Conservation (phyloP, 2,113 vertebrate genomes). For the Danionella cerebrum region DNA sequence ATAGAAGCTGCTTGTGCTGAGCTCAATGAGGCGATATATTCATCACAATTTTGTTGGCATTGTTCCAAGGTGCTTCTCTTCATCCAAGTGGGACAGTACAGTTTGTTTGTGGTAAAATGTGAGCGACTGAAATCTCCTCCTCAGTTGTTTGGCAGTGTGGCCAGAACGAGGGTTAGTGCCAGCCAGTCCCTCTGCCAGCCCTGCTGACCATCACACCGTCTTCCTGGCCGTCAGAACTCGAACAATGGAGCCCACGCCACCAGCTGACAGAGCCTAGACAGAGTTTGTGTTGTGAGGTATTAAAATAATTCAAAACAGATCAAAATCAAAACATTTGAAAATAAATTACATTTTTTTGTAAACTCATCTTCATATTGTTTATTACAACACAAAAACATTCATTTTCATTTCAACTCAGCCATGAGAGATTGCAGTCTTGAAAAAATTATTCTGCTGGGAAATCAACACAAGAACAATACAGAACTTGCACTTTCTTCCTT, state of each 20-base stretch:
- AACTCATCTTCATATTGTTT: too few relatives aligned
- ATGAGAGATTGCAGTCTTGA: too few relatives aligned
- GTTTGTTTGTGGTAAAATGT: neutral
- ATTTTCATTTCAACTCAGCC: too few relatives aligned
- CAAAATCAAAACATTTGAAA: too few relatives aligned
- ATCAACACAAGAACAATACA: too few relatives aligned
- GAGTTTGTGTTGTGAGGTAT: too few relatives aligned
- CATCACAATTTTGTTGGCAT: neutral
- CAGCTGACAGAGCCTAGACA: slow-evolving; percentile 82
- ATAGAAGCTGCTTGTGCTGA: slow-evolving; percentile 17
- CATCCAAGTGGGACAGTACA: slow-evolving; percentile 13
- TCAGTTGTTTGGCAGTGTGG: slow-evolving; percentile 33
- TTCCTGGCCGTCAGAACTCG: slow-evolving; percentile 93
- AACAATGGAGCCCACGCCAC: slow-evolving; percentile 92
- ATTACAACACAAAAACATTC: too few relatives aligned
- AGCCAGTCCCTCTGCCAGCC: slow-evolving; percentile 33
- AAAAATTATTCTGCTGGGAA: too few relatives aligned
- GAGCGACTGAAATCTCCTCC: slow-evolving; percentile 11
- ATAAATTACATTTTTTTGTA: too few relatives aligned
- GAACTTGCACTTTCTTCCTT: too few relatives aligned
- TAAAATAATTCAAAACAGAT: too few relatives aligned
- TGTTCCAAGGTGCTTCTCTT: slow-evolving; percentile 13
- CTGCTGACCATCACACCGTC: slow-evolving; percentile 69
- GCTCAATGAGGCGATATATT: neutral
- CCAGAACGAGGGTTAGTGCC: slow-evolving; percentile 25